Conservation (phyloP, 2,797 vertebrate species). For the Dermochelys coriacea region DNA sequence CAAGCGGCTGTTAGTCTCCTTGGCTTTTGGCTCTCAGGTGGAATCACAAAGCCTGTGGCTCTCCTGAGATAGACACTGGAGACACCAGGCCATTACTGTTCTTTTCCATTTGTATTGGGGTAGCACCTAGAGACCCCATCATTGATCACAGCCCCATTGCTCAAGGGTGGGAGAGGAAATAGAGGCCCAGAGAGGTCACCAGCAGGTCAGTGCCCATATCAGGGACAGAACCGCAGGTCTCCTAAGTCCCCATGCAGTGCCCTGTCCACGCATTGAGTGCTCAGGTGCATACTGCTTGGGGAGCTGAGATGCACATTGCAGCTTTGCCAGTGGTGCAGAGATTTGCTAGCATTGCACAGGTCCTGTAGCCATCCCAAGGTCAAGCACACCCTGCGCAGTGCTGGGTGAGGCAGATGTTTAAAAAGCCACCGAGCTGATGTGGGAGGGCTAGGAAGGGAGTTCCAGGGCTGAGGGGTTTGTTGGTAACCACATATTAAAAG, state of each 20-base stretch:
- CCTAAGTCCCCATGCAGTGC: not conserved
- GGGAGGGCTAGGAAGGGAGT: not conserved
- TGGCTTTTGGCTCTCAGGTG: not conserved
- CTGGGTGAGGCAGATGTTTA: not conserved
- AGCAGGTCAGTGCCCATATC: not conserved
- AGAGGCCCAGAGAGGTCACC: not conserved
- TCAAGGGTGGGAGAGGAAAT: not conserved
- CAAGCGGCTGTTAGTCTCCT: accelerated
- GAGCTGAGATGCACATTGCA: not conserved
- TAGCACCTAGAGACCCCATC: not conserved
- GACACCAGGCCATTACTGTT: accelerated
- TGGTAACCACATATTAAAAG: not conserved
- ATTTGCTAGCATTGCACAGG: not conserved
- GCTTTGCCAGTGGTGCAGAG: not conserved
- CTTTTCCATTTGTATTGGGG: not conserved
- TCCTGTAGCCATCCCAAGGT: not conserved
- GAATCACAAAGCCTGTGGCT: not conserved
- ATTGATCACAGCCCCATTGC: not conserved
- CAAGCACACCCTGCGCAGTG: too few relatives aligned
- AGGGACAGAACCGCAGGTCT: not conserved
- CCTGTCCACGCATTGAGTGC: not conserved
- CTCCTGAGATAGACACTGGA: accelerated
- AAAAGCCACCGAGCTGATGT: not conserved
- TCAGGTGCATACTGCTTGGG: not conserved
- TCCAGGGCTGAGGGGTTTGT: not conserved